These are phyloP conservation scores for Xenopus borealis DNA, from an alignment of 2,113 vertebrate species.

Conservation along the genomic window DNA sequence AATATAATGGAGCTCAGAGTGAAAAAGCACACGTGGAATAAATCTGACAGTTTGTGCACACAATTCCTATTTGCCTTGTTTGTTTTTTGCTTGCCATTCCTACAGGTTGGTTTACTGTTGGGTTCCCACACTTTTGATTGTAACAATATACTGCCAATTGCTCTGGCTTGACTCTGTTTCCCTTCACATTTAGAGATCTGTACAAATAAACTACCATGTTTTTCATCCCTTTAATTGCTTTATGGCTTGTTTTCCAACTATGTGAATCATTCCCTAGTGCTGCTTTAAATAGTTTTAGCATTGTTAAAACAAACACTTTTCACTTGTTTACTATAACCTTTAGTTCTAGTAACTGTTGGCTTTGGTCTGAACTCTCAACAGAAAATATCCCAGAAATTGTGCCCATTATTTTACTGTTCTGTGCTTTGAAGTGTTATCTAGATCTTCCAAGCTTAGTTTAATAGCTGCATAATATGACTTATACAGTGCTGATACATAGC, in stretches of 20 bases:
- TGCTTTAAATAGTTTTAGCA: not conserved
- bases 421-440: not conserved
- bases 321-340: not conserved
- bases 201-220: conserved; percentile 4
- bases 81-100: no score
- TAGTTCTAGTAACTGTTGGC: not conserved
- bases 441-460: not conserved
- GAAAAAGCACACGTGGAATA: no score
- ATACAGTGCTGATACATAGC: no score
- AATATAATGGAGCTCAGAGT: no score
- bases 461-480: not conserved
- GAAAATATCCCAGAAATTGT: not conserved
- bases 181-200: conserved; percentile 24
- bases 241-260: conserved; percentile 12
- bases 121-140: conserved; percentile 4
- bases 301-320: not conserved
- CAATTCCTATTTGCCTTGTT: no score
- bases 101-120: not conserved
- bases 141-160: not conserved
- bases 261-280: not conserved
- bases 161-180: not conserved
- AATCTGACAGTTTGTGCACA: no score
- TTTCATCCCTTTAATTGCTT: conserved; percentile 5
- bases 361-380: not conserved
- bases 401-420: not conserved